phyloP scores from a whole-genome alignment of 2,113 vertebrate species.

The Ramphastos sulfuratus region DNA sequence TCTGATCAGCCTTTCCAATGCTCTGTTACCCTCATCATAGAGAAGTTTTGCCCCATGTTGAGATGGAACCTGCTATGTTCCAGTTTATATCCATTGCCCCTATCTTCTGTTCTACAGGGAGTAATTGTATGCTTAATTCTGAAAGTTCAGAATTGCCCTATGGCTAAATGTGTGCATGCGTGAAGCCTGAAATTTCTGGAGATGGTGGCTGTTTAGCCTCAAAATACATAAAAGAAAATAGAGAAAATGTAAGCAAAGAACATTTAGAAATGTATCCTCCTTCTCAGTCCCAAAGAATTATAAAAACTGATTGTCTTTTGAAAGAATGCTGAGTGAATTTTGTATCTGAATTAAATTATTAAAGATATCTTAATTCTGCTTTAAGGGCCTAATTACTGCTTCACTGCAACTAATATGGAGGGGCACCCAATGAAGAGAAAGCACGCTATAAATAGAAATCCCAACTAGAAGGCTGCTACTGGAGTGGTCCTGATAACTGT shows the following conservation, averaged over 20 bases:
- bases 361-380: neutral
- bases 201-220: constrained; percentile 14
- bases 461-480: neutral
- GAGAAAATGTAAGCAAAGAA: neutral
- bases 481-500: neutral
- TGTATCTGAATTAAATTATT: constrained; percentile 10
- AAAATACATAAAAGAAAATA: constrained; percentile 14
- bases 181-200: constrained; percentile 46
- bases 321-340: neutral
- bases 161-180: constrained; percentile 45
- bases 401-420: neutral
- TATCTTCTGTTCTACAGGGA: constrained; percentile 10
- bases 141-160: constrained; percentile 60
- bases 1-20: too few relatives aligned
- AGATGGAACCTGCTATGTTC: too few relatives aligned
- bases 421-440: neutral
- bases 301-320: neutral
- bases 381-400: constrained; percentile 17
- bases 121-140: constrained; percentile 39
- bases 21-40: too few relatives aligned
- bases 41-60: too few relatives aligned
- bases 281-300: neutral
- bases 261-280: neutral
- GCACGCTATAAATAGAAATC: constrained; percentile 40
- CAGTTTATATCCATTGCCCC: too few relatives aligned